Evolutionary conservation across 2,113 vertebrate genomes (phyloP).

Genomic region (Micromys minutus): DNA sequence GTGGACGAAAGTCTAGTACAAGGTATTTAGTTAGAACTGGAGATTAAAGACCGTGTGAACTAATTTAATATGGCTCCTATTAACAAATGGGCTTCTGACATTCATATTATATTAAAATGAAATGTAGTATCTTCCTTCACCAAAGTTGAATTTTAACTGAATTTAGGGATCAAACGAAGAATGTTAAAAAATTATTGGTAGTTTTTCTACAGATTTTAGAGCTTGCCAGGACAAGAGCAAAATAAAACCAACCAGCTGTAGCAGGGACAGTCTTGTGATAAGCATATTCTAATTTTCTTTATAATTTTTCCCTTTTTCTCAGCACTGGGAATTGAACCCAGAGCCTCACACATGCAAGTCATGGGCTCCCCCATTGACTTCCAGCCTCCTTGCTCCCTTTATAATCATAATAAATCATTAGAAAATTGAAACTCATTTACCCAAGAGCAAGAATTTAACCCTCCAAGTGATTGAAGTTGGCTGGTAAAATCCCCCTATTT

Average conservation of each 20-base stretch:
- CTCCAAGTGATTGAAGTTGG: background rate
- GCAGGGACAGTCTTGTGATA: background rate
- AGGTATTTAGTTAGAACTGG: conserved; percentile 11
- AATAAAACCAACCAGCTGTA: background rate
- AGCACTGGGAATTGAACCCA: background rate
- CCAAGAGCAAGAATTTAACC: background rate
- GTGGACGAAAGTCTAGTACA: background rate
- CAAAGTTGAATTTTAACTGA: background rate
- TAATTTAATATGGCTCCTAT: background rate
- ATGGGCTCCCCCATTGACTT: background rate
- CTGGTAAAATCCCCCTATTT: background rate
- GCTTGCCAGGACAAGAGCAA: background rate
- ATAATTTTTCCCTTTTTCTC: background rate
- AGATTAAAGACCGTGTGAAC: background rate
- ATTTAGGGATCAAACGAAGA: background rate
- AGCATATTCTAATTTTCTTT: background rate
- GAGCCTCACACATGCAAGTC: background rate
- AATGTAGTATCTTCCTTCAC: background rate
- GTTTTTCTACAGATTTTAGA: background rate
- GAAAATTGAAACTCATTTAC: background rate
- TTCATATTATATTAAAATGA: conserved; percentile 26
- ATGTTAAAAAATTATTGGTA: background rate
- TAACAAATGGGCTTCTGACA: background rate
- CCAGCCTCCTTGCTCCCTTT: background rate
- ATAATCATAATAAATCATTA: background rate